These are phyloP conservation scores for Lagodon rhomboides DNA, from an alignment of 2,797 vertebrate genomes.

Conservation along the genomic window DNA sequence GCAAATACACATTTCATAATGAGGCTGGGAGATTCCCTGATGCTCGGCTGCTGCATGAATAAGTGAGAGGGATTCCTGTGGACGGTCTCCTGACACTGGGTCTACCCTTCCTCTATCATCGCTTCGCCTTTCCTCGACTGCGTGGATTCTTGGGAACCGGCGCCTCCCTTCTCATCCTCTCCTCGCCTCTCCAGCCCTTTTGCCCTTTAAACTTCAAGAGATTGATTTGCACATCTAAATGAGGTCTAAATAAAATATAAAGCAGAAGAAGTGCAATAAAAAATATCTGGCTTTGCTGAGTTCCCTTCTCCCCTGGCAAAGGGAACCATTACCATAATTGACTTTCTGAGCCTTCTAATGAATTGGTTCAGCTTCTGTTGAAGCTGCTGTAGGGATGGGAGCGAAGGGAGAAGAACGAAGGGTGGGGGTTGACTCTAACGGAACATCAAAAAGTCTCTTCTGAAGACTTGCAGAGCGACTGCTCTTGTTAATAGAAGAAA, in stretches of 20 bases:
- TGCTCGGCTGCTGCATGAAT: conserved; percentile 75
- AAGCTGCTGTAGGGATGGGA: conserved; percentile 49
- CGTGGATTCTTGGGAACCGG: conserved; percentile 4
- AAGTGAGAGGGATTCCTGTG: conserved; percentile 76
- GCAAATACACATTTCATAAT: conserved; percentile 74
- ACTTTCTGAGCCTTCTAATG: conserved; percentile 83
- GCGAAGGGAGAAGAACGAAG: conserved; percentile 32
- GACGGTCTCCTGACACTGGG: conserved; percentile 63
- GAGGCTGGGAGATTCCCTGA: conserved; percentile 78
- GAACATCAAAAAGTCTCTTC: conserved; percentile 69
- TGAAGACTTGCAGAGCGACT: conserved; percentile 43
- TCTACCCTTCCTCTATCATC: conserved; percentile 58
- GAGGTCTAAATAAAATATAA: conserved; percentile 77
- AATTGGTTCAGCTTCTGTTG: conserved; percentile 76
- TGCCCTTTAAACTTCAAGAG: conserved; percentile 55
- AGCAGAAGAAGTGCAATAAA: conserved; percentile 52
- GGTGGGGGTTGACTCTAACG: conserved; percentile 28
- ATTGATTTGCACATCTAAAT: conserved; percentile 74
- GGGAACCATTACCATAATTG: conserved; percentile 81
- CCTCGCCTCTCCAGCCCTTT: conserved; percentile 13
- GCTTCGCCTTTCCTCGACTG: conserved; percentile 27
- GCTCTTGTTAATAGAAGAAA: conserved; percentile 55
- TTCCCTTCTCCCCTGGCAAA: conserved; percentile 68
- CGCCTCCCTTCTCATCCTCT: conserved; percentile 15
- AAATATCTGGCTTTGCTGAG: conserved; percentile 63